phyloP scores from a whole-genome alignment of 35 echinoderm and acorn worm species.

The Lytechinus pictus region DNA sequence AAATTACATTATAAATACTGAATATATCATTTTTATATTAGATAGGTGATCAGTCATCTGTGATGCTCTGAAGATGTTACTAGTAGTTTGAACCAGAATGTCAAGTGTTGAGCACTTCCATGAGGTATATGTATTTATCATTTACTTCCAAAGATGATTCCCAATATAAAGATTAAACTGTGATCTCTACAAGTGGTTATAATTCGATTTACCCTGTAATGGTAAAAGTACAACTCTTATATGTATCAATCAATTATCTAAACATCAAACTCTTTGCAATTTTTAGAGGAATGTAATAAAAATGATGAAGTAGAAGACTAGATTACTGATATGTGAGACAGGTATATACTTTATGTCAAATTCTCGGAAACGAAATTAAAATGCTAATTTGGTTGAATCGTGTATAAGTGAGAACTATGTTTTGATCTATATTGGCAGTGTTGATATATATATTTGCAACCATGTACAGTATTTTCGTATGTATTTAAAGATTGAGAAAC shows the following conservation, averaged over 20 bases:
- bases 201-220: background rate
- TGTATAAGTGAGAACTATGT: background rate
- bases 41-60: no score
- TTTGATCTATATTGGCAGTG: constrained; percentile 22
- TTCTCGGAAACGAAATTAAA: background rate
- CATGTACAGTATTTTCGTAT: constrained; percentile 49
- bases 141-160: background rate
- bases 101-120: background rate
- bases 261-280: background rate
- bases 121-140: background rate
- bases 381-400: background rate
- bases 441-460: constrained; percentile 50
- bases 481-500: constrained; percentile 15
- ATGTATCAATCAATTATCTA: background rate
- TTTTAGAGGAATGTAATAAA: background rate
- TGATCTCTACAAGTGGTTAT: background rate
- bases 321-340: background rate
- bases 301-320: background rate
- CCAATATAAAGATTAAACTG: background rate
- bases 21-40: no score
- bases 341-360: background rate
- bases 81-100: background rate
- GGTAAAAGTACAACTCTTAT: background rate
- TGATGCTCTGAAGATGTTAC: background rate
- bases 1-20: background rate